phyloP scores from a whole-genome alignment of 2,888 invertebrate species.

The Stramonita haemastoma region DNA sequence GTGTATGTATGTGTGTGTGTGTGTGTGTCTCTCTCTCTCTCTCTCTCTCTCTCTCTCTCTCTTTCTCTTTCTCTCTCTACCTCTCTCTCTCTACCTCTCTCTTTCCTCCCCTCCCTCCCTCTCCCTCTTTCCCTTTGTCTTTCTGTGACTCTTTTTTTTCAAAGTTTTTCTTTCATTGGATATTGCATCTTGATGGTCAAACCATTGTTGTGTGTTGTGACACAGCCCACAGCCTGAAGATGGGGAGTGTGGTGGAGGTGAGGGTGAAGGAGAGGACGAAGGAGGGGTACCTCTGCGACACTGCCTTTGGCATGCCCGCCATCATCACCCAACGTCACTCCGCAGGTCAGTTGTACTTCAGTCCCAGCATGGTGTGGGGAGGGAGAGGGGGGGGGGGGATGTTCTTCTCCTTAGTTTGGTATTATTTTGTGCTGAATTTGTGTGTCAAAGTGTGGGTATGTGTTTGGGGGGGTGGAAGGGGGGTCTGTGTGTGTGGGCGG shows the following conservation, averaged over 20 bases:
- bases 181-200: too few relatives aligned
- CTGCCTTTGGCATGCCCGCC: constrained; percentile 18
- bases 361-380: too few relatives aligned
- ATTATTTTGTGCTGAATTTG: too few relatives aligned
- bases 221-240: constrained; percentile 18
- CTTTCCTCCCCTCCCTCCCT: background rate
- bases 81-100: background rate
- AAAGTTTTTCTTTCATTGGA: background rate
- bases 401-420: too few relatives aligned
- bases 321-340: constrained; percentile 1
- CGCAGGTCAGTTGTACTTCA: constrained; percentile 19
- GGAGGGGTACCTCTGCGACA: constrained; percentile 28
- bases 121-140: background rate
- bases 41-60: constrained; percentile 3
- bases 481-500: too few relatives aligned
- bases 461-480: too few relatives aligned
- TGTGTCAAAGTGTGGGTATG: too few relatives aligned
- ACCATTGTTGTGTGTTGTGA: background rate
- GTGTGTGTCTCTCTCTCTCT: background rate
- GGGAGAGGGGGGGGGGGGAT: too few relatives aligned
- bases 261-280: constrained; percentile 17
- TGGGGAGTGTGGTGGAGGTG: constrained; percentile 27
- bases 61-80: background rate
- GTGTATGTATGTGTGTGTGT: too few relatives aligned
- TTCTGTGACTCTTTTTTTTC: background rate